Evolutionary conservation across 35 echinoderm and acorn worm species (phyloP), one percentile per base, ranked within the genome.

Genomic region (Ptychodera flava): DNA sequence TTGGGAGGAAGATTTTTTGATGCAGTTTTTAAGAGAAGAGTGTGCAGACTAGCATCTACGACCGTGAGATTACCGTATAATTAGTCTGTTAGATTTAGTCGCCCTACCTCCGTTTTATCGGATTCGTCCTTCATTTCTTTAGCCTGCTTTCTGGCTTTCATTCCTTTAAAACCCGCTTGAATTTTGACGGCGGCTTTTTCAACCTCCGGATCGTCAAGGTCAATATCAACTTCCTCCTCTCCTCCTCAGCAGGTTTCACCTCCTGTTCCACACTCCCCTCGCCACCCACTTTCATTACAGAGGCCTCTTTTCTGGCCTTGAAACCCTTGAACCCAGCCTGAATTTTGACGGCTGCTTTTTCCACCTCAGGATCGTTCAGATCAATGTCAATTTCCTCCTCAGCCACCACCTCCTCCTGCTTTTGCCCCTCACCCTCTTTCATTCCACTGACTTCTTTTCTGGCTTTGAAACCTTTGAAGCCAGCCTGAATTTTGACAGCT

Each of bases 201-300:
- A 1, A 97, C 92, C 31, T 97, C 87, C 36, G 95, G 95, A 77
- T 97, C 95, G 77, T 86, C 79, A 28, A 97, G 82, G 77, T 97
- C 95, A 45, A 97, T 93, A 31, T 97, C 95, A 32, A 97, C 80
- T 79, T 97, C 91, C 45, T 97, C 91, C 34, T 97, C 94, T 32
- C 88, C 79, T 31, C 77, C 34, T 28, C n/a, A n/a, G n/a, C n/a
- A n/a, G n/a, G n/a, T n/a, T n/a, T 85, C 53, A 82, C 86, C 84
- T 28, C 36, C n/a, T 80, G 86, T 85, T 33, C 75, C 77, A 31
- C 31, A 77, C n/a, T 77, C 75, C 75, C n/a, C 75, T 77, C 28
- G 16, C 35, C 35, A 34, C 80, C 29, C 29, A 14, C 79, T 15
- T 81, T 81, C 79, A 81, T 81, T 31, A 14, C 29, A 12, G 2